These are phyloP conservation scores for Coptodon rendalli DNA, from an alignment of 2,113 vertebrate species.

Conservation along the genomic window DNA sequence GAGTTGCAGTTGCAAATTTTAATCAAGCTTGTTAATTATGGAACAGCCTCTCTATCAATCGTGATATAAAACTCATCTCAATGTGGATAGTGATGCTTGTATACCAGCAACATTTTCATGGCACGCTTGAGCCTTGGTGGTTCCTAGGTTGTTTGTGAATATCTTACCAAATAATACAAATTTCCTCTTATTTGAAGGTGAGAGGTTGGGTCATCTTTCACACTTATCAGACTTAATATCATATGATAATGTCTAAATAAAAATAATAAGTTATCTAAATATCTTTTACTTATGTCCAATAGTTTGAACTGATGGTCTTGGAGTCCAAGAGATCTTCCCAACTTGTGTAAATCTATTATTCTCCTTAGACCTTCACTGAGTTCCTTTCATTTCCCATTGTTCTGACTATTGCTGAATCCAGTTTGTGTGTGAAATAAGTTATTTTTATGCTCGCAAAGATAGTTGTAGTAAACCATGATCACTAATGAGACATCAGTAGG, in stretches of 20 bases:
- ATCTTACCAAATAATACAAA: not conserved
- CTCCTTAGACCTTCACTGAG: not conserved
- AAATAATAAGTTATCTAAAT: not conserved
- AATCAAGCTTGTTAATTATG: not conserved
- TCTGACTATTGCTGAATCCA: not conserved
- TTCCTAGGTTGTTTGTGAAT: not conserved
- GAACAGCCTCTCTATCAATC: not conserved
- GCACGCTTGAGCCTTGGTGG: not conserved
- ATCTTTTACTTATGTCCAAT: not conserved
- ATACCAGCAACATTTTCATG: not conserved
- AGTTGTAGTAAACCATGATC: not conserved
- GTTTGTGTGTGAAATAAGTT: not conserved
- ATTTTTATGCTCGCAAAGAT: not conserved
- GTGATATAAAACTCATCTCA: not conserved
- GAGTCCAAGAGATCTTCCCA: not conserved
- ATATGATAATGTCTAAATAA: not conserved
- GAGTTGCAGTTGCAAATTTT: not conserved
- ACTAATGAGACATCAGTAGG: not conserved
- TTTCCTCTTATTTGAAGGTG: not conserved
- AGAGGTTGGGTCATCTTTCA: not conserved
- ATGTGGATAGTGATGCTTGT: not conserved
- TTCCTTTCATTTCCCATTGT: not conserved
- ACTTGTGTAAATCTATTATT: not conserved
- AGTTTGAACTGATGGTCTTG: not conserved
- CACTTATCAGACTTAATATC: not conserved